These are phyloP conservation scores for Echinometra lucunter DNA, from an alignment of 53 echinoderm and acorn worm species.

Conservation along the genomic window DNA sequence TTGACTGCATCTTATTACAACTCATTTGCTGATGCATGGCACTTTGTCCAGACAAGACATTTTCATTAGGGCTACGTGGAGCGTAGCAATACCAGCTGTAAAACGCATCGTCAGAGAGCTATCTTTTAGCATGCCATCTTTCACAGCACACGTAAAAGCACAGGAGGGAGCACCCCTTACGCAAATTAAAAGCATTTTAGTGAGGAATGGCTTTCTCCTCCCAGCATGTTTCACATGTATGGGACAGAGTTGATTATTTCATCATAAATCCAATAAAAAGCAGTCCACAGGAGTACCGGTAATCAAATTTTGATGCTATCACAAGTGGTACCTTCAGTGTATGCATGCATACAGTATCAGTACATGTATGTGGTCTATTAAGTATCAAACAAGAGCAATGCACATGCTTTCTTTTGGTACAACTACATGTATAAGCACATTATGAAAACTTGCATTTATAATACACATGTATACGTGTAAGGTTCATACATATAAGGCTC, in stretches of 20 bases:
- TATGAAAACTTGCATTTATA: too few relatives aligned
- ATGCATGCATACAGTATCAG: not conserved
- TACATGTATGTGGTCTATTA: too few relatives aligned
- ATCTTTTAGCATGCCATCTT: conserved; percentile 3
- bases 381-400: too few relatives aligned
- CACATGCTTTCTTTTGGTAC: too few relatives aligned
- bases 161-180: conserved; percentile 22
- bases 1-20: conserved; percentile 25
- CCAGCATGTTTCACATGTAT: conserved; percentile 9
- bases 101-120: not conserved
- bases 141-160: not conserved
- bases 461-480: too few relatives aligned
- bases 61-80: conserved; percentile 35
- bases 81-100: conserved; percentile 25
- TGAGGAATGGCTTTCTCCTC: not conserved
- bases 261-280: conserved; percentile 19
- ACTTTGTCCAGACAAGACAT: conserved; percentile 41
- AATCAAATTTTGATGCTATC: conserved; percentile 3
- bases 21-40: conserved; percentile 26
- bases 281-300: not conserved
- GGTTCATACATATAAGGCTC: too few relatives aligned
- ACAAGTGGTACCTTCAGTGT: not conserved
- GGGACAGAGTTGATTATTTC: conserved; percentile 1
- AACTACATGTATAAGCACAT: too few relatives aligned
- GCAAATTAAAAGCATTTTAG: conserved; percentile 39